These are phyloP conservation scores for Plagodis dolabraria DNA, from an alignment of 2,888 invertebrate species.

Conservation along the genomic window DNA sequence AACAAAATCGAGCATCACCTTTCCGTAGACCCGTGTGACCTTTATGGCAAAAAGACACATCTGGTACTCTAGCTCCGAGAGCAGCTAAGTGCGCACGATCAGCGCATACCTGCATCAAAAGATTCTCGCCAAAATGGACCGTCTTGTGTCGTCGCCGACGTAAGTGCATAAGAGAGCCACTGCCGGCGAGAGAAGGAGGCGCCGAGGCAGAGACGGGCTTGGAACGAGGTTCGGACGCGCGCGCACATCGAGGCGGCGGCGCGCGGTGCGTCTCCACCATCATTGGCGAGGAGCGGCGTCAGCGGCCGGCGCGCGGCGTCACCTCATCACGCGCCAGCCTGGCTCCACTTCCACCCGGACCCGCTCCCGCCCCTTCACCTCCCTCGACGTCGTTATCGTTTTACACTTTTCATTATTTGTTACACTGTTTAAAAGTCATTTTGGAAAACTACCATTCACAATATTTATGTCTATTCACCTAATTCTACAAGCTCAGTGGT, in stretches of 20 bases:
- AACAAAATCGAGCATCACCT: conserved; percentile 77
- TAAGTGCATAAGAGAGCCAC: conserved; percentile 83
- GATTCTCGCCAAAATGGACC: conserved; percentile 91
- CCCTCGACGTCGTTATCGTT: conserved; percentile 43
- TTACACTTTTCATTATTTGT: conserved; percentile 47
- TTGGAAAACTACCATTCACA: conserved; percentile 16
- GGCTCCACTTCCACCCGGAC: conserved; percentile 43
- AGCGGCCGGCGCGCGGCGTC: conserved; percentile 79
- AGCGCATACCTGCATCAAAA: conserved; percentile 89
- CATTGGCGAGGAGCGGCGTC: conserved; percentile 81
- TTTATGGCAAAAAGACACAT: conserved; percentile 80
- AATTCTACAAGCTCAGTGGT: conserved; percentile 3
- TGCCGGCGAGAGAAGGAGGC: conserved; percentile 82
- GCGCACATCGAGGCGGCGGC: conserved; percentile 78
- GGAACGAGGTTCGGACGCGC: conserved; percentile 72
- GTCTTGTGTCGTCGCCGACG: conserved; percentile 91
- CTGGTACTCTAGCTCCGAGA: conserved; percentile 77
- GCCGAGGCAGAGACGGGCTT: conserved; percentile 84
- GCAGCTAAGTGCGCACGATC: conserved; percentile 86
- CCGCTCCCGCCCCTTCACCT: conserved; percentile 47
- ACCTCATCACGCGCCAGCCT: conserved; percentile 71
- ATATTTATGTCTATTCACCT: neutral
- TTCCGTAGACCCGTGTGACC: conserved; percentile 72
- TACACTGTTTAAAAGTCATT: conserved; percentile 30
- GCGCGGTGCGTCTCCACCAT: conserved; percentile 83